phyloP scores from a whole-genome alignment of 1,140 invertebrate species.

The Drosophila melanogaster region DNA sequence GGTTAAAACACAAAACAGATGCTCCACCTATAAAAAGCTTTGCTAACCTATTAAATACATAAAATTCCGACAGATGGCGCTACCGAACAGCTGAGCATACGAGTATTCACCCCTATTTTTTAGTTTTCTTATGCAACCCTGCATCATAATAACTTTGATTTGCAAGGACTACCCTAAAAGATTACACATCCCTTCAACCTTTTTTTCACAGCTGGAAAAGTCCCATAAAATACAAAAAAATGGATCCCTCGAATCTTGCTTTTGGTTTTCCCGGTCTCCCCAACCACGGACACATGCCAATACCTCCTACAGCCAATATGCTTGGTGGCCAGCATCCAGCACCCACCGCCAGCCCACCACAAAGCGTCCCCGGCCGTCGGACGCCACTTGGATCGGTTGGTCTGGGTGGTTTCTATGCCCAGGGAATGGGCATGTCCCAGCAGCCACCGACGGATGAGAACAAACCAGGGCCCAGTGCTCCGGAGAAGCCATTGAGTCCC shows the following conservation, averaged over 20 bases:
- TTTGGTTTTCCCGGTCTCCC: constrained; percentile 78
- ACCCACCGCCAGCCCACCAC: constrained; percentile 80
- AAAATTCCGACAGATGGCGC: constrained; percentile 4
- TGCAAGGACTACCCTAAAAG: constrained; percentile 21
- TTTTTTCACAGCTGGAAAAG: constrained; percentile 17
- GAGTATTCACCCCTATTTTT: constrained; percentile 21
- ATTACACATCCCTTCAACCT: constrained; percentile 30
- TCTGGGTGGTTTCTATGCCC: constrained; percentile 91
- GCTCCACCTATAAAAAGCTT: constrained; percentile 7
- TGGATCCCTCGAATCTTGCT: constrained; percentile 79
- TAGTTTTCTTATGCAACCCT: constrained; percentile 17
- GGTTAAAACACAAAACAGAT: too few relatives aligned
- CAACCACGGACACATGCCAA: constrained; percentile 78
- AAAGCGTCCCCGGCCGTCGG: constrained; percentile 85
- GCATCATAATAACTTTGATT: not conserved
- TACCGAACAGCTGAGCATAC: constrained; percentile 11
- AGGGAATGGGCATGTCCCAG: constrained; percentile 85
- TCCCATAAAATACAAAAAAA: constrained; percentile 21
- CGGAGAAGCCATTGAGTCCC: constrained; percentile 62
- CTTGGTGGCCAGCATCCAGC: constrained; percentile 69
- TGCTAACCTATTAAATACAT: not conserved
- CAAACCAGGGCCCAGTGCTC: constrained; percentile 86
- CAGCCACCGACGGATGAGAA: constrained; percentile 90
- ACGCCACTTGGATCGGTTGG: constrained; percentile 93
- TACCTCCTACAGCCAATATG: constrained; percentile 80